A percentile compares a stretch with the other conserved stretches of the same genome.
Conservation (phyloP, 1,140 invertebrate genomes). For the Chionoecetes opilio region DNA sequence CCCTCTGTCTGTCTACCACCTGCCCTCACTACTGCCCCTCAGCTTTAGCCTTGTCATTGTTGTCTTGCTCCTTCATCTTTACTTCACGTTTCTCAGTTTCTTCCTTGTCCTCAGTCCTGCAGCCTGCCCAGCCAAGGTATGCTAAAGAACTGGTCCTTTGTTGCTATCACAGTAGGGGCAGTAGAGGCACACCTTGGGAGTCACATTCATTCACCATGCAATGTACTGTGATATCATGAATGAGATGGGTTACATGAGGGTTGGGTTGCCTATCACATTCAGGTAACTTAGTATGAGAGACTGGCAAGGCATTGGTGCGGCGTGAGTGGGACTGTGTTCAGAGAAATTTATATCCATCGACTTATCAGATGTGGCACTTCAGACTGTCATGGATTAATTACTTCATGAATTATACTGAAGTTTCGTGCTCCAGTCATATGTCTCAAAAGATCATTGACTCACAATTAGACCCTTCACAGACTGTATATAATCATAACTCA, state of each 20-base stretch:
- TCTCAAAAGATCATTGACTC: background rate
- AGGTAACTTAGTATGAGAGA: too few relatives aligned
- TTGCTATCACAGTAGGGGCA: too few relatives aligned
- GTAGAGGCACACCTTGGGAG: too few relatives aligned
- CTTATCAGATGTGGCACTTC: background rate
- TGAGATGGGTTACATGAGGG: too few relatives aligned
- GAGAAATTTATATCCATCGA: too few relatives aligned
- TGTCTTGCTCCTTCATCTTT: background rate
- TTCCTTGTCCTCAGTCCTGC: background rate
- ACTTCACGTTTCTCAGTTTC: background rate
- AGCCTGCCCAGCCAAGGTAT: background rate
- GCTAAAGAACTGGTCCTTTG: too few relatives aligned
- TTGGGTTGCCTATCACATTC: too few relatives aligned
- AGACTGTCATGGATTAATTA: background rate
- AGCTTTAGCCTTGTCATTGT: background rate
- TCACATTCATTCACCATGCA: too few relatives aligned
- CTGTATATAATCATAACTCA: constrained; percentile 20
- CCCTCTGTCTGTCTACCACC: background rate
- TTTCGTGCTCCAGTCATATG: background rate
- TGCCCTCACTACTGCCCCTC: background rate
- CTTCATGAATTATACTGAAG: background rate
- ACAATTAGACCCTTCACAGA: background rate
- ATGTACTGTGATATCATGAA: too few relatives aligned
- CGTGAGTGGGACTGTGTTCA: too few relatives aligned
- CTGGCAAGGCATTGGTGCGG: too few relatives aligned